phyloP scores from a whole-genome alignment of 2,888 invertebrate genomes.

The Lypha dubia region DNA sequence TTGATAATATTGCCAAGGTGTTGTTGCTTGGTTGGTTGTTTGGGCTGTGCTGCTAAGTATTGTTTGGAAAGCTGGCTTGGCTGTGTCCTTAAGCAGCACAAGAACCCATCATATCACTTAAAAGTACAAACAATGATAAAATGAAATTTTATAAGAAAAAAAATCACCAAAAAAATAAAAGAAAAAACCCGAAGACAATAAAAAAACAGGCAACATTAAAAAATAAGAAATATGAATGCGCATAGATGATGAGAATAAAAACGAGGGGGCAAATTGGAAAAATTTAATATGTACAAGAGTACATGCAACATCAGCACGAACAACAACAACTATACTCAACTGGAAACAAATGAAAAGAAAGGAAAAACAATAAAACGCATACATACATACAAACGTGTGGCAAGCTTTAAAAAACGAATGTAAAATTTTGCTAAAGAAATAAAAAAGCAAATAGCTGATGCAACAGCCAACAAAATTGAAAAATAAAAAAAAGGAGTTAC shows the following conservation, averaged over 20 bases:
- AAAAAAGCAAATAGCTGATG: constrained; percentile 8
- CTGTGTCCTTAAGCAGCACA: constrained; percentile 59
- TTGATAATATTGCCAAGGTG: constrained; percentile 37
- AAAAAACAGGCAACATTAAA: constrained; percentile 48
- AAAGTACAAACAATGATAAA: constrained; percentile 23
- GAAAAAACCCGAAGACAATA: constrained; percentile 48
- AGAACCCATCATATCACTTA: constrained; percentile 48
- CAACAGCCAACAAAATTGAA: constrained; percentile 8
- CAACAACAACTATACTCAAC: constrained; percentile 23
- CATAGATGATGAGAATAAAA: constrained; percentile 63
- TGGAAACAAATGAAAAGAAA: constrained; percentile 18
- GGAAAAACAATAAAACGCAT: constrained; percentile 17
- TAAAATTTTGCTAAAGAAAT: constrained; percentile 26
- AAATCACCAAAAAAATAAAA: too few relatives aligned
- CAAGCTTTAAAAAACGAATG: constrained; percentile 54
- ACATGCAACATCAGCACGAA: too few relatives aligned
- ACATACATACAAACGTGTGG: constrained; percentile 53
- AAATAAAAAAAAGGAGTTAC: constrained; percentile 23
- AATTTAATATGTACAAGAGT: too few relatives aligned
- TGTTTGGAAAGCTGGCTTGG: constrained; percentile 50
- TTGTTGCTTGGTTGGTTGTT: constrained; percentile 24
- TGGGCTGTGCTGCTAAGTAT: constrained; percentile 48
- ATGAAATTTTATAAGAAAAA: constrained; percentile 25
- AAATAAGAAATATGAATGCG: constrained; percentile 55
- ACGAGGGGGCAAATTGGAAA: constrained; percentile 61